These are phyloP conservation scores for Rachycentron canadum DNA, from an alignment of 2,797 vertebrate genomes.

Conservation along the genomic window DNA sequence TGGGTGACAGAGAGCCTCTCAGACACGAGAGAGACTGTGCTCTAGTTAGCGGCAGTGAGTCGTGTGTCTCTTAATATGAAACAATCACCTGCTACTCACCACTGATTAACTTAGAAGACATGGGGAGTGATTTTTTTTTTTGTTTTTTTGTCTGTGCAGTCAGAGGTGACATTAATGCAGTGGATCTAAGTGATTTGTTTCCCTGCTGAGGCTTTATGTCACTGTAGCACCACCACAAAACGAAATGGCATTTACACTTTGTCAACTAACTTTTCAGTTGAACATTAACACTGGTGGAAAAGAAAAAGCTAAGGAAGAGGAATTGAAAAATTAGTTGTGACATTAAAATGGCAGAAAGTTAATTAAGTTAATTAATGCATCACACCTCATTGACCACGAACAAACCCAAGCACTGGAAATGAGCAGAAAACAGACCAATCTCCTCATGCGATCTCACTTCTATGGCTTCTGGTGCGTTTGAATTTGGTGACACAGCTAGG, in stretches of 20 bases:
- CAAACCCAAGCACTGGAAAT: conserved; percentile 3
- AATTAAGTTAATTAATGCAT: neutral
- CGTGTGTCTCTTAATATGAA: conserved; percentile 6
- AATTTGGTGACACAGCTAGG: neutral
- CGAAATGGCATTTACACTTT: conserved; percentile 17
- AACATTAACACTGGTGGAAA: neutral
- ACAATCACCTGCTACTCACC: conserved; percentile 34
- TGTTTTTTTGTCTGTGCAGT: neutral
- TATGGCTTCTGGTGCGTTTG: neutral
- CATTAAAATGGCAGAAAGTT: neutral
- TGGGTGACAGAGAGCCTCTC: conserved; percentile 35
- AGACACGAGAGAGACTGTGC: conserved; percentile 10
- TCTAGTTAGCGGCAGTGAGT: conserved; percentile 19
- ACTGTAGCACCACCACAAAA: neutral
- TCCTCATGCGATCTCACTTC: conserved; percentile 8
- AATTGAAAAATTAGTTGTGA: conserved; percentile 3
- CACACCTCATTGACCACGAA: neutral
- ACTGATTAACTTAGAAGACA: conserved; percentile 21
- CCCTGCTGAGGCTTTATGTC: neutral
- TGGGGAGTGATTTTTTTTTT: neutral
- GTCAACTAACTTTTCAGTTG: conserved; percentile 8
- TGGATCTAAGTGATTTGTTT: conserved; percentile 13
- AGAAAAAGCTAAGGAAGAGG: neutral
- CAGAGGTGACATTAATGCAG: conserved; percentile 2
- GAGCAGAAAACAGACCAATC: neutral